These are phyloP conservation scores for Cybosia mesomella DNA, from an alignment of 2,888 invertebrate species.

Conservation along the genomic window DNA sequence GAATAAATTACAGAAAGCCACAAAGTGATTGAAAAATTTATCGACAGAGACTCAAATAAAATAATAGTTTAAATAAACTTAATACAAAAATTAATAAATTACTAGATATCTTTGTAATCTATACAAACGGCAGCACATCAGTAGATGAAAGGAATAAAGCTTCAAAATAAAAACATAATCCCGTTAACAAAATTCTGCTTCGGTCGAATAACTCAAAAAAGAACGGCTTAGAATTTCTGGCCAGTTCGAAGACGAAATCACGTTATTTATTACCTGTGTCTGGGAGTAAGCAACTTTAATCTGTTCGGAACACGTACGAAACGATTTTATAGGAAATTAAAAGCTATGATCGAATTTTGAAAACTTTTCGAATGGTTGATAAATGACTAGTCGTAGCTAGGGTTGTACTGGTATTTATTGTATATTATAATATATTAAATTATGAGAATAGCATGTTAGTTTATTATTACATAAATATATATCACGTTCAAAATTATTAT, in stretches of 20 bases:
- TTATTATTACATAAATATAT: too few species aligned
- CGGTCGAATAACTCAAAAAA: constrained; percentile 72
- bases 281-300: constrained; percentile 80
- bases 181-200: constrained; percentile 72
- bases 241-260: constrained; percentile 81
- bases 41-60: constrained; percentile 20
- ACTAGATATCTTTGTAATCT: constrained; percentile 36
- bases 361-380: constrained; percentile 69
- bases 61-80: constrained; percentile 16
- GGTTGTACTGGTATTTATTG: constrained; percentile 28
- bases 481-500: too few species aligned
- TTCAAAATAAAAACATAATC: constrained; percentile 62
- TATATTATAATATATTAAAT: background rate
- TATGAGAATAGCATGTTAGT: too few species aligned
- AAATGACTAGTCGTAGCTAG: constrained; percentile 60
- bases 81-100: constrained; percentile 30
- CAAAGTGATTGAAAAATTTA: background rate
- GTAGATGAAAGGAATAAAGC: constrained; percentile 38
- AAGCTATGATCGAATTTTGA: constrained; percentile 76
- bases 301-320: constrained; percentile 77
- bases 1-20: background rate
- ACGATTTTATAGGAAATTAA: constrained; percentile 83
- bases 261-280: constrained; percentile 82
- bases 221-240: constrained; percentile 67
- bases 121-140: constrained; percentile 48